Conservation (phyloP, 2,797 vertebrate genomes). For the Characodon lateralis region DNA sequence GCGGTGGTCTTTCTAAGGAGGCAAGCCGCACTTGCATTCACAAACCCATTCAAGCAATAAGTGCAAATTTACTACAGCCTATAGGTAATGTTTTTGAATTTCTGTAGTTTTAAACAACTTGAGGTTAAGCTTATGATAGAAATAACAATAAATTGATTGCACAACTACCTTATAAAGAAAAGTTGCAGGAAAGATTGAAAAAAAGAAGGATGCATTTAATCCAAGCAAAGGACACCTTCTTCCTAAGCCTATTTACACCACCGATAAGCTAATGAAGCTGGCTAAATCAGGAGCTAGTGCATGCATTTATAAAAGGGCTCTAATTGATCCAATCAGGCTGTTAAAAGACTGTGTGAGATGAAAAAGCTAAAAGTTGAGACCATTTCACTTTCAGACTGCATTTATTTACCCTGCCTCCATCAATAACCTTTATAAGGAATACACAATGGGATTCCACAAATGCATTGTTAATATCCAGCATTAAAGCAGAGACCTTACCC, state of each 20-base stretch:
- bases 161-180: conserved; percentile 39
- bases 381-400: conserved; percentile 37
- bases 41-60: background rate
- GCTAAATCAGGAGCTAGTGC: conserved; percentile 71
- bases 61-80: background rate
- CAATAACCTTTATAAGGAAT: conserved; percentile 64
- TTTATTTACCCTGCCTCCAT: conserved; percentile 58
- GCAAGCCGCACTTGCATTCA: background rate
- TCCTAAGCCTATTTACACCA: conserved; percentile 59
- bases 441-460: conserved; percentile 59
- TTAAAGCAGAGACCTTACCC: conserved; percentile 52
- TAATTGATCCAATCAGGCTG: conserved; percentile 76
- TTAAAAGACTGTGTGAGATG: conserved; percentile 65
- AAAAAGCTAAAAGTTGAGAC: conserved; percentile 67
- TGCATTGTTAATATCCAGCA: conserved; percentile 48
- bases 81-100: background rate
- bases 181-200: conserved; percentile 26
- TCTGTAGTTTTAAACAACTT: background rate
- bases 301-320: conserved; percentile 60
- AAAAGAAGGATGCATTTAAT: conserved; percentile 34
- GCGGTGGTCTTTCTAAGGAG: background rate
- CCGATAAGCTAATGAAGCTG: conserved; percentile 67
- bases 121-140: conserved; percentile 4
- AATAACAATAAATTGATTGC: conserved; percentile 2
- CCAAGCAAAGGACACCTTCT: conserved; percentile 18